Percentiles rank a stretch among this genome's conserved stretches.
Conservation (phyloP, 2,888 invertebrate species). For the Osmoderma eremita region DNA sequence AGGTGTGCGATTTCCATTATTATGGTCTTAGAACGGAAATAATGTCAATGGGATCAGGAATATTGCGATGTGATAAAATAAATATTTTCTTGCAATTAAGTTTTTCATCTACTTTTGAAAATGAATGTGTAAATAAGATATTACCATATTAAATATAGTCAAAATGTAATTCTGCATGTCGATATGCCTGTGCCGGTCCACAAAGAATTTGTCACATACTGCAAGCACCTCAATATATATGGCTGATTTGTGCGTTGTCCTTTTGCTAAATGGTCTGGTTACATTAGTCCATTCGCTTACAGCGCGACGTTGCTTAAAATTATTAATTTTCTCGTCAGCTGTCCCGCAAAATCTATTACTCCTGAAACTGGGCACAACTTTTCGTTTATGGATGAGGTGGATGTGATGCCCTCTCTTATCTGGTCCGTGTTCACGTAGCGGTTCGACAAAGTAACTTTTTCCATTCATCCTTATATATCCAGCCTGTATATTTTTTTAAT, state of each 20-base stretch:
- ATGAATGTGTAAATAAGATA: too few relatives aligned
- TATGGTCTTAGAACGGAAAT: too few relatives aligned
- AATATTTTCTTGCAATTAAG: too few relatives aligned
- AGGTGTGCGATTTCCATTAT: too few relatives aligned
- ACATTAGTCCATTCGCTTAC: slow-evolving; percentile 41
- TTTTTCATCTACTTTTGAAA: slow-evolving; percentile 5
- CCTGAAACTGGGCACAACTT: slow-evolving; percentile 46
- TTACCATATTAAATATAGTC: slow-evolving; percentile 78
- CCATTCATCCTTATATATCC: slow-evolving; percentile 67
- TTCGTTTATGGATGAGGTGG: slow-evolving; percentile 66
- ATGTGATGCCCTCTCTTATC: slow-evolving; percentile 66
- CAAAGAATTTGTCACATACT: slow-evolving; percentile 75
- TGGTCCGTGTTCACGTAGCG: slow-evolving; percentile 65
- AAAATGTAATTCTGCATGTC: slow-evolving; percentile 73
- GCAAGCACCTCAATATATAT: slow-evolving; percentile 70
- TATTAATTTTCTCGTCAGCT: slow-evolving; percentile 58
- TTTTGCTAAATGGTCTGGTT: slow-evolving; percentile 49
- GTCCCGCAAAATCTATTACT: slow-evolving; percentile 51
- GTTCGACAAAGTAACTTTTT: slow-evolving; percentile 70
- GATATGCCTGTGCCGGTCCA: slow-evolving; percentile 72
- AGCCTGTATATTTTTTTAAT: slow-evolving; percentile 58
- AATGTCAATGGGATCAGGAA: too few relatives aligned
- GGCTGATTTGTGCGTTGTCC: slow-evolving; percentile 28
- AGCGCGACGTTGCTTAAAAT: slow-evolving; percentile 56
- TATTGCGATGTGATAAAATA: too few relatives aligned